Evolutionary conservation across 1,140 invertebrate genomes (phyloP), one percentile per base, ranked within the genome.

Genomic region (Homalodisca vitripennis): DNA sequence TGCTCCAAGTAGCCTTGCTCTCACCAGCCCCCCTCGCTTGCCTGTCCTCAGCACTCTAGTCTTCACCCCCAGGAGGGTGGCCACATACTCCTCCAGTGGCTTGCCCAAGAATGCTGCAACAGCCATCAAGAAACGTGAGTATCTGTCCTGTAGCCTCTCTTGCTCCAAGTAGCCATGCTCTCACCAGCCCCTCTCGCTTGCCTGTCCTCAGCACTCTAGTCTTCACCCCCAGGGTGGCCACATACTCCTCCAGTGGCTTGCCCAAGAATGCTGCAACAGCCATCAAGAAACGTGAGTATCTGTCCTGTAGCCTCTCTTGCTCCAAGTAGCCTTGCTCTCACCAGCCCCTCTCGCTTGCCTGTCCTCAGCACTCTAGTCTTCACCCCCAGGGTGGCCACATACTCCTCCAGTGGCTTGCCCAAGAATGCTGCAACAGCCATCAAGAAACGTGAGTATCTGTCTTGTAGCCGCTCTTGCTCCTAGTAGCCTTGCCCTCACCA

Each of bases 81-180:
- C 75, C 0, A 95, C 83, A 77, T 95, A 92, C 31, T 92, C 84
- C 12, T 97, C 92, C 68, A 98, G 79, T 31, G 89, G 84, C 63
- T 83, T 80, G 72, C 86, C 86, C n/a, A 97, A 79, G 79, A 94
- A 95, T 13, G 82, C 89, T 91, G 78, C 94, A 97, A 79, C 98
- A 95, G 24, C 94, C 93, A 80, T 98, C 95, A 6, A 98, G 81
- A 79, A 98, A 98, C 12, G 90, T 90, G 1, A 96, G 80, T 31
- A 95, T 92, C 75, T 93, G 82, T 0, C 93, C 94, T 34, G 81
- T 83, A 0, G 95, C 94, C 68, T 84, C 77, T 46, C 83, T 82
- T 0, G 95, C 94, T 1, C 96, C 96, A 76, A 93, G 79, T 0
- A 98, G 82, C 64, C 95, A 84, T 0, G 95, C 94, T 68, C 90